Base-by-base conservation (phyloP, 1,140 invertebrate species). In the Druon quercuslanigerum region DNA sequence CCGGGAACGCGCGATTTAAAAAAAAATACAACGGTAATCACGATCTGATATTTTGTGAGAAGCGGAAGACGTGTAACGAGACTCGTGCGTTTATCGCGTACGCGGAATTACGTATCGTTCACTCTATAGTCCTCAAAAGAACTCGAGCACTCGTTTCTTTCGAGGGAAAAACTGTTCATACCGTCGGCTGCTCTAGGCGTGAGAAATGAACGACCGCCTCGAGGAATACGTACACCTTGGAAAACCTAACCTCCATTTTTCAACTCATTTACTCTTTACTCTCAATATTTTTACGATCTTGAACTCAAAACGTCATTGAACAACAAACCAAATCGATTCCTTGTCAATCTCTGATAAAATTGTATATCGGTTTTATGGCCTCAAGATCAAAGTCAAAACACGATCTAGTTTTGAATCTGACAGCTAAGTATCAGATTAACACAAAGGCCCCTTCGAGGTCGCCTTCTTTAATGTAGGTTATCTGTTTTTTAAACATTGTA, bases 201-300 rank as follows among this genome's bases (percentile, higher is more conserved):
- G 82, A 82, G 82, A 82, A 84, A 80, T 75, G 73, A 76, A 79
- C 78, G 82, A 83, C 82, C 78, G 79, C 60, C 60, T 40, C n/a
- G 33, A 66, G 25, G 33, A 66, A 66, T 46, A 33, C 16, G 33
- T 33, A 40, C 60, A 66, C 60, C 25, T 40, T 40, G 60, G 60
- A 66, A 66, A 66, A 66, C 60, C 25, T 66, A 66, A 66, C 60
- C 60, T 66, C 60, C 40, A 20, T 66, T 66, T 66, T 66, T 20
- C 60, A 66, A 33, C 60, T 66, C 60, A 66, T 66, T 33, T 16
- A 40, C 5, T 20, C 25, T 66, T 66, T 66, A 66, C 60, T n/a
- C 13, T 66, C 25, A 40, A 25, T 40, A 16, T 66, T 40, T 33
- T 33, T 25, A 33, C 33, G 20, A 25, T 66, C 20, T 9, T 33